Evolutionary conservation across 2,888 invertebrate genomes (phyloP).

Genomic region (Sphaeridia pumilis): DNA sequence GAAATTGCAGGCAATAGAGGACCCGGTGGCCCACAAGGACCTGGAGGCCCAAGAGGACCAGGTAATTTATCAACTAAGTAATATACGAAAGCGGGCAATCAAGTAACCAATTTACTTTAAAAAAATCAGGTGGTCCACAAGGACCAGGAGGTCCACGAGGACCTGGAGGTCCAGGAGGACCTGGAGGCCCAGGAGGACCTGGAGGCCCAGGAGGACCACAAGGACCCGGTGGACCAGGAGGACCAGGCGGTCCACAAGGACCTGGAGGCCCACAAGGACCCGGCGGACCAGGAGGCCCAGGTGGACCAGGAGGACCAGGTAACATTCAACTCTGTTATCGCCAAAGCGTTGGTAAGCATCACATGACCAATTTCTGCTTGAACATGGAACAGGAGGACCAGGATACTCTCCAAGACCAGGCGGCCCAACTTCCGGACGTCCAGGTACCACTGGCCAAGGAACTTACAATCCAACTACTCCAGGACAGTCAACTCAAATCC

Average conservation of each 20-base stretch:
- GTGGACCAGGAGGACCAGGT: constrained; percentile 3
- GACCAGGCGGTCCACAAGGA: constrained; percentile 8
- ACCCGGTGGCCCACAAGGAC: constrained; percentile 2
- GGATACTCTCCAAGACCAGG: no score
- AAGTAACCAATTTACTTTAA: not conserved
- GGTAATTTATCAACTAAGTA: no score
- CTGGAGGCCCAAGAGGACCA: constrained; percentile 1
- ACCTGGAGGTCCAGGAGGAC: constrained; percentile 6
- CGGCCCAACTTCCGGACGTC: not conserved
- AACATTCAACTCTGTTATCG: no score
- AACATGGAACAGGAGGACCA: no score
- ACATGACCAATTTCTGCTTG: no score
- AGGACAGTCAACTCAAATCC: not conserved
- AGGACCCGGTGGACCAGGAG: constrained; percentile 11
- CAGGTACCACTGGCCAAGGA: no score
- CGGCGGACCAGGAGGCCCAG: constrained; percentile 5
- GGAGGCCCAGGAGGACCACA: constrained; percentile 3
- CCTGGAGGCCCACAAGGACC: not conserved
- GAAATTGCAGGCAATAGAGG: not conserved
- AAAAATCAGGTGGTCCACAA: not conserved
- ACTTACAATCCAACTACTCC: not conserved
- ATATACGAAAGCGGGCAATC: no score
- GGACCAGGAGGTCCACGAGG: constrained; percentile 4
- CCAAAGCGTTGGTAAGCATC: no score
- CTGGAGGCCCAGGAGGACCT: constrained; percentile 2